A percentile compares a stretch with the other conserved stretches of the same genome.
Conservation (phyloP, 2,797 vertebrate species). For the Agapornis canus region DNA sequence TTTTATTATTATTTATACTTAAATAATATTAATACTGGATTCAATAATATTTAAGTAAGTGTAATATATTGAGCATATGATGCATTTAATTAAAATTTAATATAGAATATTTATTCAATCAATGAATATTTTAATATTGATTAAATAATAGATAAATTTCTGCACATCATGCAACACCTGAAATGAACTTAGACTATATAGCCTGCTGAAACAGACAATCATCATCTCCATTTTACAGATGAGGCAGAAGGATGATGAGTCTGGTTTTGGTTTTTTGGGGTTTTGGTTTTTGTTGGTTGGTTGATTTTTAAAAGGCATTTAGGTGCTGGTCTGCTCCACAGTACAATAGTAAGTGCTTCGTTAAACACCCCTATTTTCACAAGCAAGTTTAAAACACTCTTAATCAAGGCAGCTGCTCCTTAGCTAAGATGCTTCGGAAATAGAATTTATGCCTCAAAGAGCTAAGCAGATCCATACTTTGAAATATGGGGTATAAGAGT, state of each 20-base stretch:
- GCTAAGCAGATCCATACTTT: neutral
- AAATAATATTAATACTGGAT: neutral
- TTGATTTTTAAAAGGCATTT: neutral
- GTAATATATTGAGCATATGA: neutral
- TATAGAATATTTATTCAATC: neutral
- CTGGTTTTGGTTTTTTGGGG: neutral
- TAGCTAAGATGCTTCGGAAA: neutral
- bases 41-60: neutral
- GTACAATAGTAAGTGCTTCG: neutral
- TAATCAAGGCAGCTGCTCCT: neutral
- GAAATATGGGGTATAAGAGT: neutral
- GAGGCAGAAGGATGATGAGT: neutral
- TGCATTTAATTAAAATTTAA: neutral
- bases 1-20: neutral
- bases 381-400: neutral
- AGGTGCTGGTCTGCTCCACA: neutral
- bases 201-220: neutral
- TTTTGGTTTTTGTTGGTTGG: rapidly evolving
- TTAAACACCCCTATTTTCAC: neutral
- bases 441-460: neutral
- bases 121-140: neutral
- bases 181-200: too few relatives aligned
- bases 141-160: neutral
- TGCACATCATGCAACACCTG: neutral
- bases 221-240: neutral